Base-by-base conservation (phyloP, 2,797 vertebrate genomes). In the Cheirogaleus major region DNA sequence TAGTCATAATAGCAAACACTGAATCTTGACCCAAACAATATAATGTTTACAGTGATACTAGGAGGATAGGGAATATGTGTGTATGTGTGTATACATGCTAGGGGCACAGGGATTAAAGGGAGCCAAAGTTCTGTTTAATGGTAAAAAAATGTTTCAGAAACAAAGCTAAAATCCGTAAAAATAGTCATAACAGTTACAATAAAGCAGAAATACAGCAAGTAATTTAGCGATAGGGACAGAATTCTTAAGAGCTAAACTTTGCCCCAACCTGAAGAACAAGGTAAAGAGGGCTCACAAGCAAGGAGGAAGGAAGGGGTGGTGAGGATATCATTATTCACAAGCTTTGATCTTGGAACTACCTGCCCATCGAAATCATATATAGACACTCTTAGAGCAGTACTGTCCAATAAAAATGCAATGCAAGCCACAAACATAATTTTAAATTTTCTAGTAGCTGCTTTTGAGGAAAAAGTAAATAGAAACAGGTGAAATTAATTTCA, bases 391-490 rank as follows among this genome's bases (percentile, higher is more conserved):
- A 50, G 32, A 90, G 55, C n/a, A 80, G 48, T n/a, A 59, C 14
- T 27, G 41, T 50, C 38, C 59, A 80, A 80, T 0, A 91, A 65
- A 87, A 88, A 96, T 50, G 27, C 27, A 91, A 65, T 18, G 63
- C 20, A 87, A 95, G 48, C 35, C 50, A 55, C 15, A 92, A 35
- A 59, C 18, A 11, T 38, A 38, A 76, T 55, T 86, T 89, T 79
- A 57, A 92, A 69, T 48, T 61, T 92, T 86, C 48, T 61, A 92
- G 25, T 50, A 78, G 48, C 20, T 90, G 13, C 7, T 61, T 27
- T 90, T 96, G 63, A 96, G 57, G 70, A 30, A 83, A 76, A 81
- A 10, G 8, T 52, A 81, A 84, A 95, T 2, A 38, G 22, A 85
- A 89, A 61, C 1, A 50, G 22, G 22, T 8, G 13, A 84, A 89